Percentiles rank a stretch among this genome's conserved stretches.
phyloP scores from a whole-genome alignment of 1,140 invertebrate genomes.

The Sarcophaga peregrina region DNA sequence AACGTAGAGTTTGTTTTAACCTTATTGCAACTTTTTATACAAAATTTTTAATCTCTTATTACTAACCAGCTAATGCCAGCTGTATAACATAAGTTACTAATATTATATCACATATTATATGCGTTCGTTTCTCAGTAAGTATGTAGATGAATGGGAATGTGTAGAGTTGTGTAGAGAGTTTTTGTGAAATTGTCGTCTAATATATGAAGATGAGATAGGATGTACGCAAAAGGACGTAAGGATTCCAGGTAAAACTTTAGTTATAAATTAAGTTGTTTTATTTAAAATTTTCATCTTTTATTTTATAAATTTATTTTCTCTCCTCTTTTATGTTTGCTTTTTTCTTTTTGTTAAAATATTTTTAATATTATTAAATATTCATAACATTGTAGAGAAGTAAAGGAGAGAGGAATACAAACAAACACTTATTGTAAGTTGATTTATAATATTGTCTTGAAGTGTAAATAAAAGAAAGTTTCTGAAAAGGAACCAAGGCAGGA shows the following conservation, averaged over 20 bases:
- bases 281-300: neutral
- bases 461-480: constrained; percentile 1
- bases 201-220: constrained; percentile 7
- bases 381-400: neutral
- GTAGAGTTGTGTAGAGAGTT: neutral
- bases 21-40: no score
- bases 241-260: neutral
- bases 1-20: no score
- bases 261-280: constrained; percentile 20
- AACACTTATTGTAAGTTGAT: neutral
- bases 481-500: no score
- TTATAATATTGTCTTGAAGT: neutral
- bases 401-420: neutral
- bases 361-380: constrained; percentile 19
- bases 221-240: neutral
- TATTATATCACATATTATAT: no score
- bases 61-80: no score
- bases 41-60: no score
- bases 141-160: no score
- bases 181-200: neutral
- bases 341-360: neutral
- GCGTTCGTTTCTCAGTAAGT: no score
- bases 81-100: no score
- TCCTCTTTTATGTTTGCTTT: neutral
- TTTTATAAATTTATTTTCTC: neutral